Evolutionary conservation across 2,113 vertebrate species (phyloP), one percentile per base, ranked within the genome.

Genomic region (Chamaetylas fuelleborni): DNA sequence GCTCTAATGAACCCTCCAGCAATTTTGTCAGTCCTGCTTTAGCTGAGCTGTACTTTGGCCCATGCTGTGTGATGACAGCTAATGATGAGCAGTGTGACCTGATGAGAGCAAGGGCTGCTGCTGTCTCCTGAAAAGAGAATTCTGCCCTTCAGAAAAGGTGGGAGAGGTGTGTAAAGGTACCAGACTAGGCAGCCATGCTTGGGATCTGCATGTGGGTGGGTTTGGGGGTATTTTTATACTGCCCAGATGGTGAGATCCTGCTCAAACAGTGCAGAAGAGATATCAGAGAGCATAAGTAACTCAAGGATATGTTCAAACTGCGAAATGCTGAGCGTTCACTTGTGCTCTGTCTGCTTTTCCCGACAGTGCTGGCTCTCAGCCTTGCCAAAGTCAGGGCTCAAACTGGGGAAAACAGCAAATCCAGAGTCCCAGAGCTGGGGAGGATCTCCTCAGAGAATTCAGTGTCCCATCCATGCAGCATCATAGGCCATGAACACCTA

Each of bases 1-100:
- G 20, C 90, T 88, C 22, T 94, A 93, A 96, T 92, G 93, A 96
- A 90, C 9, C 80, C 82, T 90, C 36, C 64, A 66, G 56, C 86
- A 93, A 76, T 76, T 88, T 43, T 85, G 61, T 79, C 73, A 79
- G 73, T 26, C 54, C 58, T 90, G 53, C 85, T 82, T 81, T 65
- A 77, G 85, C 62, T 85, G 61, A 79, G 90, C 31, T 86, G 42
- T 91, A 7, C 86, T 84, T 92, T 70, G 92, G 85, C 51, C 74
- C 67, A 38, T 33, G 54, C 95, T 93, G 88, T 80, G 90, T 70
- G 88, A 62, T 92, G 94, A 77, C 76, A 86, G 88, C 54, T 95
- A 83, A 95, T 90, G 74, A 94, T 81, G 66, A 43, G 74, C 74
- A 69, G 73, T 24, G 45, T 31, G 89, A 95, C 89, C 84, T 94